Conservation (phyloP, 37 sponge, comb jelly and placozoan species). For the Spongia lamella region DNA sequence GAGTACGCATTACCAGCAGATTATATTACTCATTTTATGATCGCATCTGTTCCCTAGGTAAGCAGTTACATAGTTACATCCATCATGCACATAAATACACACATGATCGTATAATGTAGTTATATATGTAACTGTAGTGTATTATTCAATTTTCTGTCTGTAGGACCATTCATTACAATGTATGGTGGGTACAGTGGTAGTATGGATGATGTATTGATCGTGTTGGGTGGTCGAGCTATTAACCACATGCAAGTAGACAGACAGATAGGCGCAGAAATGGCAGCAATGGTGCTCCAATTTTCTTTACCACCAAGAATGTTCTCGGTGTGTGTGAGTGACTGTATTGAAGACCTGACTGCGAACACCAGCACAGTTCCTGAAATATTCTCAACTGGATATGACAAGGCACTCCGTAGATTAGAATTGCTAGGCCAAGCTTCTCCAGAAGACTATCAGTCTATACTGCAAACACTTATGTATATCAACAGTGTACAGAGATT, state of each 20-base stretch:
- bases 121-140: too few relatives aligned
- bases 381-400: conserved; percentile 8
- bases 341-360: conserved; percentile 44
- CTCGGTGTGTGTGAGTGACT: conserved; percentile 44
- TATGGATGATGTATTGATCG: conserved; percentile 19
- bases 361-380: conserved; percentile 27
- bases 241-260: conserved; percentile 30
- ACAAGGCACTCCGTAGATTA: conserved; percentile 37
- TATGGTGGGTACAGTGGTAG: conserved; percentile 15
- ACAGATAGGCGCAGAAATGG: conserved; percentile 32
- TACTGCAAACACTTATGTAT: conserved; percentile 49
- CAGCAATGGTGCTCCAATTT: conserved; percentile 27
- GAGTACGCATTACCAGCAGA: conserved; percentile 1
- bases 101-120: too few relatives aligned
- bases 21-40: too few relatives aligned
- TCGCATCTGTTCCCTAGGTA: too few relatives aligned
- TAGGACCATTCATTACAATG: too few relatives aligned
- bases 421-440: conserved; percentile 29
- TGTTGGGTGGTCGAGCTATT: conserved; percentile 59
- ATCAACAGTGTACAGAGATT: conserved; percentile 39
- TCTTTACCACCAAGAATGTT: conserved; percentile 31
- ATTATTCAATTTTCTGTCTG: too few relatives aligned
- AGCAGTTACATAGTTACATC: too few relatives aligned
- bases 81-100: too few relatives aligned
- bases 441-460: conserved; percentile 30